A percentile compares a stretch with the other conserved stretches of the same genome.
Evolutionary conservation across 1,140 invertebrate genomes (phyloP).

Genomic region (Scaptomyza graminum): DNA sequence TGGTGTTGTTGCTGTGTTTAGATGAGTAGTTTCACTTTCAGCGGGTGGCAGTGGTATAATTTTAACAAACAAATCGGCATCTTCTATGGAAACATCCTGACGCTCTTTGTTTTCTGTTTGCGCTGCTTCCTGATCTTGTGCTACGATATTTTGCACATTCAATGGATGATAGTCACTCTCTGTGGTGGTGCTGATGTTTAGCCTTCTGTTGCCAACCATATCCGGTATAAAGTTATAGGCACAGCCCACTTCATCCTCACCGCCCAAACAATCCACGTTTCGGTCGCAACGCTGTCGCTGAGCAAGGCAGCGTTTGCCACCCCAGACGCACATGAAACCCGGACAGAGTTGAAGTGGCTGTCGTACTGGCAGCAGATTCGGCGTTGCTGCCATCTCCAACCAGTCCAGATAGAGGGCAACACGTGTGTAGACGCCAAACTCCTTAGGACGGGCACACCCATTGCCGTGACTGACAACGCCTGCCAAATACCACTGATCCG

Average conservation of each 20-base stretch:
- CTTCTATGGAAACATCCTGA: conserved; percentile 50
- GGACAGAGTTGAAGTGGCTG: conserved; percentile 87
- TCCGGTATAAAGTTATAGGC: conserved; percentile 78
- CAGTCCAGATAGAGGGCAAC: conserved; percentile 89
- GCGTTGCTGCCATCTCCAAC: conserved; percentile 86
- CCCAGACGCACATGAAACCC: conserved; percentile 87
- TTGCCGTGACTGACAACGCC: conserved; percentile 92
- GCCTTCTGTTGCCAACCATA: conserved; percentile 53
- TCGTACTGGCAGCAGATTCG: conserved; percentile 46
- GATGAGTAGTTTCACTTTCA: conserved; percentile 6
- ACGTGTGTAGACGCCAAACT: conserved; percentile 93
- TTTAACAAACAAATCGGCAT: conserved; percentile 34
- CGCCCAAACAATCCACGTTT: conserved; percentile 89
- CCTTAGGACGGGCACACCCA: conserved; percentile 90
- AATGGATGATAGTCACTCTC: conserved; percentile 67
- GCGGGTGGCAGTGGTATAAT: background rate
- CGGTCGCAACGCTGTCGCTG: conserved; percentile 88
- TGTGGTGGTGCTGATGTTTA: conserved; percentile 51
- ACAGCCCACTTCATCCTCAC: conserved; percentile 91
- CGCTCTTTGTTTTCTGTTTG: conserved; percentile 22
- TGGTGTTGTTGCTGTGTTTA: background rate
- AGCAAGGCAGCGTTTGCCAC: conserved; percentile 87
- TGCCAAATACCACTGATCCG: conserved; percentile 89
- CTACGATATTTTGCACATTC: background rate
- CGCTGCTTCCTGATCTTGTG: conserved; percentile 7